phyloP scores from a whole-genome alignment of 2,797 vertebrate genomes.

The Cetoscarus ocellatus region DNA sequence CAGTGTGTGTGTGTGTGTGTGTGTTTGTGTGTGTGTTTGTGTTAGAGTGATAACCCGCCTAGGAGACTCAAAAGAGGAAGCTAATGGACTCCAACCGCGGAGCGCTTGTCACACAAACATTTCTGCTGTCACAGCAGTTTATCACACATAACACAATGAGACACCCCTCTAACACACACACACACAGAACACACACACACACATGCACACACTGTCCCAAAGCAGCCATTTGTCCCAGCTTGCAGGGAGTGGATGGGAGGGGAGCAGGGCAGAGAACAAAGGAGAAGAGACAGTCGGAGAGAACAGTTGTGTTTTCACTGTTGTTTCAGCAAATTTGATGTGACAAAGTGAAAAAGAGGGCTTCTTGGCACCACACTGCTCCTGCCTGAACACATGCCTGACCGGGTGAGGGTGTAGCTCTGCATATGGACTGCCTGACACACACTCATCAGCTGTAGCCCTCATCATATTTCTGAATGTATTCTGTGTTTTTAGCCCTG shows the following conservation, averaged over 20 bases:
- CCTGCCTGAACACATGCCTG: slow-evolving; percentile 59
- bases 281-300: slow-evolving; percentile 70
- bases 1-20: slow-evolving; percentile 20
- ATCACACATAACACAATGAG: slow-evolving; percentile 75
- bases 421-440: slow-evolving; percentile 3
- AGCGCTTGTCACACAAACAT: slow-evolving; percentile 87
- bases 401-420: slow-evolving; percentile 20
- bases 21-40: slow-evolving; percentile 28
- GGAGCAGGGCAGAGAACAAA: slow-evolving; percentile 66
- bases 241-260: slow-evolving; percentile 60
- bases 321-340: slow-evolving; percentile 92
- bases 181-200: slow-evolving; percentile 11
- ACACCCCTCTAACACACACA: slow-evolving; percentile 35
- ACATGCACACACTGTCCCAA: slow-evolving; percentile 58
- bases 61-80: slow-evolving; percentile 80
- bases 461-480: neutral
- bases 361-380: slow-evolving; percentile 84
- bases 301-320: slow-evolving; percentile 89
- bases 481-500: neutral
- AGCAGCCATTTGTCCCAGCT: slow-evolving; percentile 86
- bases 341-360: slow-evolving; percentile 89
- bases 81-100: slow-evolving; percentile 79
- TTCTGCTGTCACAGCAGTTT: slow-evolving; percentile 87
- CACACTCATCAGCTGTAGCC: slow-evolving; percentile 16
- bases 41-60: slow-evolving; percentile 75